Percentiles rank a stretch among this genome's conserved stretches.
Conservation (phyloP, 1,140 invertebrate genomes). For the Drosophila kohkoa region DNA sequence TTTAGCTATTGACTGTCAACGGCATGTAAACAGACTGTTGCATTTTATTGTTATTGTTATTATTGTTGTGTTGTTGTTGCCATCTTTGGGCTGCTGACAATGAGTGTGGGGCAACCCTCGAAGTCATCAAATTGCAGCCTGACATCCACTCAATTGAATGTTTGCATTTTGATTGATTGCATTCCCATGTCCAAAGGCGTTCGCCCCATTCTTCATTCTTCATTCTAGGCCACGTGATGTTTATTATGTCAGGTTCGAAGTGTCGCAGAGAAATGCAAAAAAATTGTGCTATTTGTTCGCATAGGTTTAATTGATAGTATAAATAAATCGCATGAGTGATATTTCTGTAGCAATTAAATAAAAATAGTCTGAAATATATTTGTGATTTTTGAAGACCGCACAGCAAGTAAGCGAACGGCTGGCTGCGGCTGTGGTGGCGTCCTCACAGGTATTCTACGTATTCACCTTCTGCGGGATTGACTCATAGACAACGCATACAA, state of each 20-base stretch:
- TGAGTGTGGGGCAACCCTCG: conserved; percentile 34
- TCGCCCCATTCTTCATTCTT: background rate
- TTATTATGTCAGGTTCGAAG: background rate
- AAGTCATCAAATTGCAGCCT: conserved; percentile 40
- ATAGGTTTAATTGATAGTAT: background rate
- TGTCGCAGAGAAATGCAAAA: background rate
- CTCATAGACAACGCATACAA: conserved; percentile 48
- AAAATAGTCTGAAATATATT: conserved; percentile 65
- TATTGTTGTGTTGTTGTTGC: background rate
- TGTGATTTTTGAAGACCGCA: conserved; percentile 43
- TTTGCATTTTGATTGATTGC: conserved; percentile 70
- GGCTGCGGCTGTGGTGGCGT: conserved; percentile 1
- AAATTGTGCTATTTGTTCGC: background rate
- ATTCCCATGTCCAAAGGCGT: conserved; percentile 24
- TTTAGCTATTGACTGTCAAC: conserved; percentile 61
- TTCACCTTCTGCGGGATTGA: conserved; percentile 27
- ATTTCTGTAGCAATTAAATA: conserved; percentile 65
- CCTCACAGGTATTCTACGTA: conserved; percentile 41
- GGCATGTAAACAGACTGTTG: conserved; percentile 50
- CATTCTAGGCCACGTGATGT: background rate
- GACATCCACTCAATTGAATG: conserved; percentile 63
- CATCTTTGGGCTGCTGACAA: conserved; percentile 41
- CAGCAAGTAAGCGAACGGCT: conserved; percentile 10
- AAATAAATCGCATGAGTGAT: conserved; percentile 22
- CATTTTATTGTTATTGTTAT: conserved; percentile 17